Base-by-base conservation (phyloP, 1,140 invertebrate genomes). In the Euwallacea fornicatus region DNA sequence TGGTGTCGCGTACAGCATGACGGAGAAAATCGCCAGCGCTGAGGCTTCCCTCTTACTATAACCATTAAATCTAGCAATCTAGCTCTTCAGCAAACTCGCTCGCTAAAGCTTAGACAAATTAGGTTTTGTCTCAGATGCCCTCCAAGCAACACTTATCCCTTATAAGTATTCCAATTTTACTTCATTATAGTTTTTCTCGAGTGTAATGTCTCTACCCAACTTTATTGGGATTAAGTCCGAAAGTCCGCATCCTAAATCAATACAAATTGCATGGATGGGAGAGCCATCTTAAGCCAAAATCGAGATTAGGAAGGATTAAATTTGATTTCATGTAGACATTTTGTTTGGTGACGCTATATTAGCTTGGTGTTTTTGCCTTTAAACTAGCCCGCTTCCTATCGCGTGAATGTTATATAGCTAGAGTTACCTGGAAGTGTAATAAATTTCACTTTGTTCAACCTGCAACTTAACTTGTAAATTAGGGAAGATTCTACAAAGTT, bases 141-240 rank as follows among this genome's bases (percentile, higher is more conserved):
- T 33, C 21, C n/a, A 56, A 60, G 42, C 58, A 60, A 42, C 9
- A 60, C 21, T 60, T 60, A 60, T 60, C 58, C 60, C 60, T 16
- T 62, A 62, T 62, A 62, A 62, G 60, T 44, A 62, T 62, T 62
- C 42, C 60, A 62, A 62, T 62, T 62, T 62, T 62, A 47, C 60
- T 62, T 62, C 60, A 62, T 62, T 62, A 62, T 21, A 9, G 10
- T 62, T 62, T 62, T 62, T 62, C 43, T 62, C 43, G 43, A 11
- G 42, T 15, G 60, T 47, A 62, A 33, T n/a, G 16, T 33, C 42
- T 15, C 60, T 13, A 62, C 43, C 60, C 60, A 46, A 62, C 43
- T 62, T 62, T 47, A 62, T 62, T n/a, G 2, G 43, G 60, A 62
- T 62, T 62, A 62, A 62, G 42, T 62, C 43, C n/a, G n/a, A 62